Base-by-base conservation (phyloP, 2,113 vertebrate species). In the Archocentrus centrarchus region DNA sequence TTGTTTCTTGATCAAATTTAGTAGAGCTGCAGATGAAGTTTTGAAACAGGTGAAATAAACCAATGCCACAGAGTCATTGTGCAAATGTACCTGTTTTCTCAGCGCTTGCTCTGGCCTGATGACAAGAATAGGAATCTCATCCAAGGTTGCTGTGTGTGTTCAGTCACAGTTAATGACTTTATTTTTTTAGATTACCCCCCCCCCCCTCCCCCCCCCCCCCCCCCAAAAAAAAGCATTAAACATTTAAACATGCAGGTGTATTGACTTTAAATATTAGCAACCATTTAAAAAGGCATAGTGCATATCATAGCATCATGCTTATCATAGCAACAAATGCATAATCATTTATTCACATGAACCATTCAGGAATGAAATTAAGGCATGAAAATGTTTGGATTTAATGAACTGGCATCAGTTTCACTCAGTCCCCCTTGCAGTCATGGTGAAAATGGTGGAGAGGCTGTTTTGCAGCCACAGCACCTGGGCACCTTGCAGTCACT, bases 1-100 rank as follows among this genome's bases (percentile, higher is more conserved):
- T 50, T 27, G 24, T 70, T 15, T 70, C 64, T 11, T 50, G 47
- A 70, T 24, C 64, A 70, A 70, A 70, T 70, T 70, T 70, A 68
- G 64, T 11, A 24, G 41, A 50, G 41, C 15, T 30, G 66, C 2
- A 70, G 66, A 15, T 70, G 66, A 53, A 70, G 50, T 70, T 70
- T 24, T 17, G 50, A 27, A 50, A 50, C 3, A 3, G 27, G 66
- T 70, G 24, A 9, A 70, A 70, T 53, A 70, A 53, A 70, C 0
- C 44, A 3, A 13, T 27, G 18, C 5, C 0, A 3, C 17, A 1
- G 24, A 70, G 24, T 70, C 0, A 5, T 20, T 70, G 11, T 32
- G 32, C 32, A 32, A 32, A 32, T 32, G 32, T 32, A 32, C 6
- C 6, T 32, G 32, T 32, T 32, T 32, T 32, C 32, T 32, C 32